Evolutionary conservation across 2,888 invertebrate genomes (phyloP), one percentile per base, ranked within the genome.

Genomic region (Patella depressa): DNA sequence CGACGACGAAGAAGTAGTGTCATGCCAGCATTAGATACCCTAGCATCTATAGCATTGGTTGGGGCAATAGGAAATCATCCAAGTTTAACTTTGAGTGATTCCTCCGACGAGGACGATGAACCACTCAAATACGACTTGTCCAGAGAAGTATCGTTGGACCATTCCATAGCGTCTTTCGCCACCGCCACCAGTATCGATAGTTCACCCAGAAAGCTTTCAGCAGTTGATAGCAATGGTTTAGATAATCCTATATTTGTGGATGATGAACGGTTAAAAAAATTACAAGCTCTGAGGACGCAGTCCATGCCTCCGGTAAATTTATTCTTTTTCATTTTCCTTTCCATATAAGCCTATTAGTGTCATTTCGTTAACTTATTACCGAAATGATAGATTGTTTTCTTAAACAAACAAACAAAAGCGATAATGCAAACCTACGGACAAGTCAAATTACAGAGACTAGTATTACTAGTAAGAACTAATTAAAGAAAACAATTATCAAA

Each of bases 11-110:
- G 85, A 34, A 88, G 87, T 81, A 87, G 86, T 74, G 75, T 89
- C 24, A 79, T 86, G 65, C 85, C 86, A 14, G 86, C 85, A 17
- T 83, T 89, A 54, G 85, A 85, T 14, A 85, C 86, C 53, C 84
- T 87, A 24, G 88, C 88, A 9, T 85, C 87, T 4, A 82, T 87
- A 19, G 87, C 87, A 0, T 78, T 86, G 71, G 81, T 84, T 69
- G 86, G 87, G 74, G 86, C 86, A 1, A 82, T 87, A 69, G 87
- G 87, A 9, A 85, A 85, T 34, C 77, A 82, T 45, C 86, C 85
- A 0, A 82, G 84, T 55, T 71, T 85, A 1, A 84, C 86, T 74
- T 73, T 80, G 55, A 83, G 83, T 75, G 82, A 78, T 11, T 83
- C 83, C 14, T 82, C 84, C 17, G 84, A 83, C 17, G 85, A 85